A percentile compares a stretch with the other conserved stretches of the same genome.
Evolutionary conservation across 2,113 vertebrate species (phyloP).

Genomic region (Narcine bancroftii): DNA sequence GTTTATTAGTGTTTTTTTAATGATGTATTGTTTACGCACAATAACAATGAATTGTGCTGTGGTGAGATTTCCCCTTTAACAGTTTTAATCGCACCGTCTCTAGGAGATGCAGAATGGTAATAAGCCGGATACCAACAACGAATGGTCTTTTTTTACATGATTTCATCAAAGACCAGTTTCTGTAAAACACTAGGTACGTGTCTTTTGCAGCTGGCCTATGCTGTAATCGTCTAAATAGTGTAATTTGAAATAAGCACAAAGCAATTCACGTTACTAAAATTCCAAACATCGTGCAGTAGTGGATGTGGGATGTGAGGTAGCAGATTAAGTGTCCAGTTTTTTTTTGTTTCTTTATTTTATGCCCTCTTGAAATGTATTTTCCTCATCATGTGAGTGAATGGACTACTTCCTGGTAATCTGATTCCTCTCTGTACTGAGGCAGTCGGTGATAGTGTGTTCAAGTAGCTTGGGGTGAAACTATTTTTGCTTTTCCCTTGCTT

Average conservation of each 20-base stretch:
- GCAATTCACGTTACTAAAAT: constrained; percentile 25
- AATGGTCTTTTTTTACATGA: constrained; percentile 38
- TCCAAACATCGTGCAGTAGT: constrained; percentile 31
- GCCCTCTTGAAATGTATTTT: neutral
- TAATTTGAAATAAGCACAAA: constrained; percentile 37
- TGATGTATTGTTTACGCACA: constrained; percentile 38
- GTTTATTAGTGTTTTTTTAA: constrained; percentile 31
- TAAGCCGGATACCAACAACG: constrained; percentile 37
- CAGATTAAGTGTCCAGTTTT: neutral
- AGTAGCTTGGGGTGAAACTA: neutral
- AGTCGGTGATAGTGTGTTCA: neutral
- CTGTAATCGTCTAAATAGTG: constrained; percentile 38
- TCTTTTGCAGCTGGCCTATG: constrained; percentile 37
- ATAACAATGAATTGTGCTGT: constrained; percentile 38
- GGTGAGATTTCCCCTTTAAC: constrained; percentile 37
- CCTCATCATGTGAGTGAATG: neutral
- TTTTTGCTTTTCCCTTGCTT: neutral
- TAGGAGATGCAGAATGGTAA: constrained; percentile 38
- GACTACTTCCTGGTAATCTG: neutral
- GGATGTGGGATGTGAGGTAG: neutral
- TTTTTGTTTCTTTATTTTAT: constrained; percentile 14
- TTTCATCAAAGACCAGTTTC: constrained; percentile 38
- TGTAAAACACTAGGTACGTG: constrained; percentile 38
- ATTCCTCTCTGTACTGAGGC: neutral
- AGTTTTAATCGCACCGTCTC: constrained; percentile 37